Conservation (phyloP, 2,113 vertebrate species). For the Gallinago undulata region DNA sequence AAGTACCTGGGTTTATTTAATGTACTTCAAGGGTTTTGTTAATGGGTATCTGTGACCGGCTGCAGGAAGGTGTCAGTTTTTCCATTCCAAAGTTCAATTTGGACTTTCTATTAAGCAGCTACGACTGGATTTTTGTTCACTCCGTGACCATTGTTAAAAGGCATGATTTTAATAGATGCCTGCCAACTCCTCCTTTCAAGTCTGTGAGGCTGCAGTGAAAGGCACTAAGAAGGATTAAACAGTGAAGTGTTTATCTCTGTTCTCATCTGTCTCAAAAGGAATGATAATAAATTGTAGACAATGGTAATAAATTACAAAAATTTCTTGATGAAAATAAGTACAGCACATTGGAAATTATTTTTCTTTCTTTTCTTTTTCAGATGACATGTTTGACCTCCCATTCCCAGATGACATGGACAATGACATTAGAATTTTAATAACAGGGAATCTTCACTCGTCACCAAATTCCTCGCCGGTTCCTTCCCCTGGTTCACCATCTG, state of each 20-base stretch:
- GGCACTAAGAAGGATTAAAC: neutral
- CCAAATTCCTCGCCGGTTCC: slow-evolving; percentile 93
- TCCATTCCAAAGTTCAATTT: neutral
- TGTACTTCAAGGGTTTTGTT: neutral
- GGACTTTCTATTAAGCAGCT: neutral
- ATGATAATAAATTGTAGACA: neutral
- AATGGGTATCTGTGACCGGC: neutral
- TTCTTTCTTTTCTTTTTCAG: slow-evolving; percentile 63
- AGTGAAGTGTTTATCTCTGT: neutral
- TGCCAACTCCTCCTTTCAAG: neutral
- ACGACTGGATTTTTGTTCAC: neutral
- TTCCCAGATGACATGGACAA: slow-evolving; percentile 98
- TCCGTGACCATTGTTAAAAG: neutral
- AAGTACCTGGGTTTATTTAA: neutral
- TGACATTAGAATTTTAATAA: slow-evolving; percentile 95
- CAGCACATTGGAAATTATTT: neutral
- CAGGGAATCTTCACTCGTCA: slow-evolving; percentile 93
- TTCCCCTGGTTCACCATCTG: slow-evolving; percentile 92
- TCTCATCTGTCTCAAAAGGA: neutral
- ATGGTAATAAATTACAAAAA: neutral
- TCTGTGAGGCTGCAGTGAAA: neutral
- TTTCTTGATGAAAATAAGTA: neutral
- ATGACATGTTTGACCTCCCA: slow-evolving; percentile 95
- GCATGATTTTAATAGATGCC: neutral
- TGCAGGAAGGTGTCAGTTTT: neutral